Conservation (phyloP, 2,888 invertebrate genomes). For the Acronicta psi region DNA sequence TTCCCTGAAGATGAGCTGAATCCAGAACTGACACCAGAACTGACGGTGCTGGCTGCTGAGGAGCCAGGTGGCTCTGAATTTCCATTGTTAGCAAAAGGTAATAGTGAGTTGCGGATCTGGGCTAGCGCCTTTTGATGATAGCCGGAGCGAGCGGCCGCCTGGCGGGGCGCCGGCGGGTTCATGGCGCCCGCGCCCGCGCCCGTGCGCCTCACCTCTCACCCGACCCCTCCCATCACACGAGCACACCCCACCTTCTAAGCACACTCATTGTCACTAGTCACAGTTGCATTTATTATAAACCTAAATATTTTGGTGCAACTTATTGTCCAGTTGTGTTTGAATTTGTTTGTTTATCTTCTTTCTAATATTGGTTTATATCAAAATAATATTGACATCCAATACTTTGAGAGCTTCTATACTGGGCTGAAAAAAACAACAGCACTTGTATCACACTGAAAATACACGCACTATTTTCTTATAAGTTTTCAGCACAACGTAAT, state of each 20-base stretch:
- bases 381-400: slow-evolving; percentile 39
- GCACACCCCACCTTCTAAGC: slow-evolving; percentile 72
- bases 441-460: slow-evolving; percentile 17
- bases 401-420: slow-evolving; percentile 29
- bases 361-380: slow-evolving; percentile 47
- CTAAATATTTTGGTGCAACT: slow-evolving; percentile 52
- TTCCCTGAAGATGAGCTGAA: slow-evolving; percentile 89
- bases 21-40: slow-evolving; percentile 89
- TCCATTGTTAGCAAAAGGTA: slow-evolving; percentile 93
- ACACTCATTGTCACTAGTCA: slow-evolving; percentile 70
- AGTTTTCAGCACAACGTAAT: slow-evolving; percentile 8
- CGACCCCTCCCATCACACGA: slow-evolving; percentile 87
- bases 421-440: slow-evolving; percentile 46
- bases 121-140: slow-evolving; percentile 96
- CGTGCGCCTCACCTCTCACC: slow-evolving; percentile 88
- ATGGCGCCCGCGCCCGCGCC: slow-evolving; percentile 89
- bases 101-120: slow-evolving; percentile 94
- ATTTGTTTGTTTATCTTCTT: slow-evolving; percentile 43
- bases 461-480: slow-evolving; percentile 22
- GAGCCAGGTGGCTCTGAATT: slow-evolving; percentile 91
- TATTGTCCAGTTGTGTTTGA: slow-evolving; percentile 40
- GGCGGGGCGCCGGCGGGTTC: slow-evolving; percentile 90
- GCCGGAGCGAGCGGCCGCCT: slow-evolving; percentile 92
- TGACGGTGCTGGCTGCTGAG: slow-evolving; percentile 93
- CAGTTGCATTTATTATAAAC: slow-evolving; percentile 65